Evolutionary conservation across 2,113 vertebrate species (phyloP).

Genomic region (Mobula hypostoma): DNA sequence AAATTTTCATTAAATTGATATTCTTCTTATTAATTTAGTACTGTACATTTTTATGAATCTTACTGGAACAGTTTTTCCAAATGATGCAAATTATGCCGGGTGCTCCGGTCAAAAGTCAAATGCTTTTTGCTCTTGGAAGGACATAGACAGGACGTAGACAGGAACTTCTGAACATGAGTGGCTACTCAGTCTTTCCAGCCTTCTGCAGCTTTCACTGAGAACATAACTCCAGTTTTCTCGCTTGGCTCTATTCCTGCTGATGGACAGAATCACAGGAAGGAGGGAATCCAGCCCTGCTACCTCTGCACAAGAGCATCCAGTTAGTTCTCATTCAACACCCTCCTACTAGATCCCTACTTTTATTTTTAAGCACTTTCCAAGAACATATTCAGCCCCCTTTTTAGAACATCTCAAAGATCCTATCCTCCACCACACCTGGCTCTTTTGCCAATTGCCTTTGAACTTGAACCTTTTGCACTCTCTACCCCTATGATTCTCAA

Average conservation of each 20-base stretch:
- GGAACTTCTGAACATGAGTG: background rate
- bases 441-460: too few species aligned
- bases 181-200: background rate
- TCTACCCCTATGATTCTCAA: too few species aligned
- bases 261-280: too few species aligned
- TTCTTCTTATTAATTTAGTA: background rate
- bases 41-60: background rate
- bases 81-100: background rate
- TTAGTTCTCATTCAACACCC: too few species aligned
- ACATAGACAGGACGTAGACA: background rate
- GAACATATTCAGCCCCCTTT: too few species aligned
- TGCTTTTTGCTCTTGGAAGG: background rate
- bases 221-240: background rate
- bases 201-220: background rate
- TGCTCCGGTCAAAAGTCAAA: background rate
- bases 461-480: too few species aligned
- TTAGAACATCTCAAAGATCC: too few species aligned
- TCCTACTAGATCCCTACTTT: too few species aligned
- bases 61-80: background rate
- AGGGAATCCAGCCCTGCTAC: too few species aligned
- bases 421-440: too few species aligned
- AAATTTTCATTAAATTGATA: background rate
- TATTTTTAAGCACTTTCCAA: too few species aligned
- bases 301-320: too few species aligned
- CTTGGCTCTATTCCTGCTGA: background rate